Conservation (phyloP, 2,113 vertebrate species). For the Dunckerocampus dactyliophorus region DNA sequence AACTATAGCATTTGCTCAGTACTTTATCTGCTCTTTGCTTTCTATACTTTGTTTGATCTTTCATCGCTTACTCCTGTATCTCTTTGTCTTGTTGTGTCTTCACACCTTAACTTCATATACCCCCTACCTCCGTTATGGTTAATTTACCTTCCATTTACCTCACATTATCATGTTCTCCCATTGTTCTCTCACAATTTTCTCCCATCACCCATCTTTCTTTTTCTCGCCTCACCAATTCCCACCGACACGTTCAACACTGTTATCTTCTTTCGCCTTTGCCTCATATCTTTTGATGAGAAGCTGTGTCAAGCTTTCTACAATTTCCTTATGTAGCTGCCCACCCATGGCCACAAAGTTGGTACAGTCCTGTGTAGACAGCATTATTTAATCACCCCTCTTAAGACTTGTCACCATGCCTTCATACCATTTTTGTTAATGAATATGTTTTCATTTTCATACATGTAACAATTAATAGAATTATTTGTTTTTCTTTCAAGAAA, state of each 20-base stretch:
- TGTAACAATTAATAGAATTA: too few species aligned
- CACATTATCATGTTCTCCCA: not conserved
- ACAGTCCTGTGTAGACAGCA: too few species aligned
- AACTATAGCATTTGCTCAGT: constrained; percentile 1
- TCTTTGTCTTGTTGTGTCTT: not conserved
- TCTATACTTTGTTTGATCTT: not conserved
- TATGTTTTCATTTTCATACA: too few species aligned
- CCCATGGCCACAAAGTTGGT: too few species aligned
- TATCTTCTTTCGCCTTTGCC: not conserved
- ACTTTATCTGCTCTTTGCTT: not conserved
- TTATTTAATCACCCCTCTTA: too few species aligned
- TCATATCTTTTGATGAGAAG: not conserved
- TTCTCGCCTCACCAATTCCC: not conserved
- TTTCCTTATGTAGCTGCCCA: too few species aligned
- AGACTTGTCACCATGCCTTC: too few species aligned
- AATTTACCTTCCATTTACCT: not conserved
- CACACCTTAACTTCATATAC: not conserved
- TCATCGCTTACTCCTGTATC: not conserved
- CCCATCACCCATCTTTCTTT: not conserved
- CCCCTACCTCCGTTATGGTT: not conserved
- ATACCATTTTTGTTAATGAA: too few species aligned
- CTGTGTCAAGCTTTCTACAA: too few species aligned
- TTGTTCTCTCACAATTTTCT: constrained; percentile 3
- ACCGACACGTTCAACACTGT: not conserved
- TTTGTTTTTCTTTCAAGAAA: too few species aligned